Evolutionary conservation across 1,140 invertebrate genomes (phyloP).

Genomic region (Sarcophaga peregrina): DNA sequence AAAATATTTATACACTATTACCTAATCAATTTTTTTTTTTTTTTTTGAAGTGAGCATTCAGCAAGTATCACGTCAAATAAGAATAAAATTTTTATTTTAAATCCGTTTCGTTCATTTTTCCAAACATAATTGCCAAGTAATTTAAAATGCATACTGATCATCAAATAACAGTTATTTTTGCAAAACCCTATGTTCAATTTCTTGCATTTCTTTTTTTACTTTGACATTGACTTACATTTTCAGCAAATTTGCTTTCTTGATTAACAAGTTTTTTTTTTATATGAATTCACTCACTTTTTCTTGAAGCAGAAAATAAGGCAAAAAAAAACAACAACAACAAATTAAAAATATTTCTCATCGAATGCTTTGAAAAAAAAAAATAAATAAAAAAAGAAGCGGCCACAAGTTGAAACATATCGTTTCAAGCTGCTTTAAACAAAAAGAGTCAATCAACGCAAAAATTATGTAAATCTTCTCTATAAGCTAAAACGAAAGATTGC

Average conservation of each 20-base stretch:
- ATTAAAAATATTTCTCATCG: not conserved
- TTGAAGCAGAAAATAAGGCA: not conserved
- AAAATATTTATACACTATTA: too few relatives aligned
- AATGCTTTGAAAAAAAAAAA: not conserved
- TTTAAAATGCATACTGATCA: not conserved
- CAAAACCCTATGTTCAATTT: not conserved
- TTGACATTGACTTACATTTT: constrained; percentile 27
- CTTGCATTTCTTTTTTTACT: constrained; percentile 22
- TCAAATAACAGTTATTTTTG: not conserved
- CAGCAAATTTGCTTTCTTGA: constrained; percentile 13
- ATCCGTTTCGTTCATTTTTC: too few relatives aligned
- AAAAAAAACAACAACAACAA: not conserved
- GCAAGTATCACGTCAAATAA: too few relatives aligned
- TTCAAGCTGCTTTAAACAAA: not conserved
- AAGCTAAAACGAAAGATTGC: not conserved
- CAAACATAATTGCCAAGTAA: too few relatives aligned
- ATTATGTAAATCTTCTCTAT: constrained; percentile 1
- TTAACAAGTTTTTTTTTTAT: not conserved
- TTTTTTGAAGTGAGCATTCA: too few relatives aligned
- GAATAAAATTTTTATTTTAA: too few relatives aligned
- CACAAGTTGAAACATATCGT: not conserved
- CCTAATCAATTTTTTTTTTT: too few relatives aligned
- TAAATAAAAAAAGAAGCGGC: not conserved
- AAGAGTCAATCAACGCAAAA: not conserved
- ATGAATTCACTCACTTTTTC: not conserved